Conservation (phyloP, 2,888 invertebrate species). For the Perizoma affinitatum region DNA sequence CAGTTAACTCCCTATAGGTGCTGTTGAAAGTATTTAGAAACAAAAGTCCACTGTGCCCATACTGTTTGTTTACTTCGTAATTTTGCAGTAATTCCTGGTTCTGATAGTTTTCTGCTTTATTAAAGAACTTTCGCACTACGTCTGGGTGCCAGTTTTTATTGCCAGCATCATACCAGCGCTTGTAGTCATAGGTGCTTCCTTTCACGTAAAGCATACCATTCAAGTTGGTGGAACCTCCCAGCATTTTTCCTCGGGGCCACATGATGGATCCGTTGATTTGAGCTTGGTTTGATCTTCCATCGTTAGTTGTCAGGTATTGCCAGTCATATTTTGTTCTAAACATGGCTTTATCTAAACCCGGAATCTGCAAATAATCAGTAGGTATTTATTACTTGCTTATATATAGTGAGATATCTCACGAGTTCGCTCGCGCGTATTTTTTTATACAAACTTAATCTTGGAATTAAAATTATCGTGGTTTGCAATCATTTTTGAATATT, state of each 20-base stretch:
- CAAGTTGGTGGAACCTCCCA: constrained; percentile 83
- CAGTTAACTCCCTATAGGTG: constrained; percentile 57
- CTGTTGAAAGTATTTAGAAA: constrained; percentile 70
- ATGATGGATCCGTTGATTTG: constrained; percentile 54
- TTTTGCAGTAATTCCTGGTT: constrained; percentile 44
- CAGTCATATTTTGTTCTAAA: constrained; percentile 86
- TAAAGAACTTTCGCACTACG: constrained; percentile 74
- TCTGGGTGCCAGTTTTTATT: constrained; percentile 82
- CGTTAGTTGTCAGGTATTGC: constrained; percentile 92
- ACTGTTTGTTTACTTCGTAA: constrained; percentile 46
- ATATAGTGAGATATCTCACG: too few species aligned
- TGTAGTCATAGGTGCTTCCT: constrained; percentile 77
- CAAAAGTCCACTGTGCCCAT: constrained; percentile 74
- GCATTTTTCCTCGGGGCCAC: constrained; percentile 86
- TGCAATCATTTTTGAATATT: too few species aligned
- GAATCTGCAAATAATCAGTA: constrained; percentile 45
- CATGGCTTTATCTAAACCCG: constrained; percentile 39
- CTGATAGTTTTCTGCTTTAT: constrained; percentile 77
- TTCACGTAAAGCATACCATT: constrained; percentile 84
- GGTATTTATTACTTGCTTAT: too few species aligned
- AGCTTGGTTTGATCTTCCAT: constrained; percentile 88
- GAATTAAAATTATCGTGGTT: too few species aligned
- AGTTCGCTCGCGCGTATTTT: too few species aligned
- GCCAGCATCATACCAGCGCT: constrained; percentile 79
- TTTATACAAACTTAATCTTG: too few species aligned